Base-by-base conservation (phyloP, 2,797 vertebrate species). In the Sylvia borin region DNA sequence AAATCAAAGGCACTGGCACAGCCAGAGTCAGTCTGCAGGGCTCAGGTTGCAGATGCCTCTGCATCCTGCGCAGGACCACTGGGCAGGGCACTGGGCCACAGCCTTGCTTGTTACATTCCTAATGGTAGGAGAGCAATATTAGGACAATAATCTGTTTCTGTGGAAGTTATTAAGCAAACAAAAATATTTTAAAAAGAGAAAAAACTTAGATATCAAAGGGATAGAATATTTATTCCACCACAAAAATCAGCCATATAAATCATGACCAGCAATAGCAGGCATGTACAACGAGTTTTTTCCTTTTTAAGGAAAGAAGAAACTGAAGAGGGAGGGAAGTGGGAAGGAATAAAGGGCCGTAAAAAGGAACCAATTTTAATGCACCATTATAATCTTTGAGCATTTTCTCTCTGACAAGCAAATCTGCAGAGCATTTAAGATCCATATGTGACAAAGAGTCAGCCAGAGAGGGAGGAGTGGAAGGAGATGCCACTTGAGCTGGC, bases 401-500 rank as follows among this genome's bases (percentile, higher is more conserved):
- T 88, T 92, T 78, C 68, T 81, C 32, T 27, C 55, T 42, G 74
- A 79, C 48, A 91, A 67, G 81, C 70, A 82, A 87, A 97, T 82
- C 77, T 70, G 71, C 90, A 91, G 75, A 92, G 81, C 88, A 80
- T 94, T 95, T 88, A 54, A 92, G 92, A 95, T 93, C 61, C 5
- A 74, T 92, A 92, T 79, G 96, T 84, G 93, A 88, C 92, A 61
- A 91, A 92, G 64, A 92, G 90, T 83, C 60, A 80, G 84, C 89
- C 72, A 89, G 65, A 74, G 51, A 84, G 80, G 80, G 82, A 86
- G 96, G 73, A 87, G 85, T 85, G 29, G 70, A 55, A 58, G 53
- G 67, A 66, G 81, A 77, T 95, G 97, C 96, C 97, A 94, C 91
- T 96, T 93, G 78, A 96, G 96, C 94, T 90, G 95, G 92, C 95